Evolutionary conservation across 1,140 invertebrate genomes (phyloP), one percentile per base, ranked within the genome.

Genomic region (Trachymyrmex cornetzi): DNA sequence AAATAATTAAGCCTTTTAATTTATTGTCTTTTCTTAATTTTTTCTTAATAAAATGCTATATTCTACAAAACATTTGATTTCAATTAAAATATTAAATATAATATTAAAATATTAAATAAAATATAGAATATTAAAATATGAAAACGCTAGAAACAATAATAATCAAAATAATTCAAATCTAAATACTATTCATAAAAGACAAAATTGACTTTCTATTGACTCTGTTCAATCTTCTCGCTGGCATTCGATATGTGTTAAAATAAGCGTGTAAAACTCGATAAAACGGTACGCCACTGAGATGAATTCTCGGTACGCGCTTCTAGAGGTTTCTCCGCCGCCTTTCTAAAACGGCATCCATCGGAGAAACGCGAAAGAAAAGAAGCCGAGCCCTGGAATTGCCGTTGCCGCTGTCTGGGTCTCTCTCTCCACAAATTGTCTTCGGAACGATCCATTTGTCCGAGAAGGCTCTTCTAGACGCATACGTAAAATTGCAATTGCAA

Each of bases 301-400:
- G 87, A 90, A 90, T 87, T 90, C 89, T 85, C 86, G 74, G 88
- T 66, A 88, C 86, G 59, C 85, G 89, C 90, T 93, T 94, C 91
- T 84, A 92, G 89, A 93, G 82, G 93, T 92, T 93, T 94, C 93
- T 92, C 92, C 57, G 38, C 85, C 90, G 81, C 93, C 93, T 94
- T 94, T 93, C 93, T 94, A 93, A 89, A 88, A 89, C 91, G 89
- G 90, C 91, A 91, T 93, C 89, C 86, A 88, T 85, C 79, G 88
- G 91, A 92, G 92, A 94, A 93, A 94, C 90, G 92, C 86, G 77
- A 79, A 80, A 87, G 69, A 75, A 84, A 74, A 88, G 75, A 63
- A 59, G 77, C 75, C 66, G 11, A 38, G 66, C 30, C 75, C 50
- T 16, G 64, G 66, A 66, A 88, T 88, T 38, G 72, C 81, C 66